Evolutionary conservation across 2,888 invertebrate genomes (phyloP), one percentile per base, ranked within the genome.

Genomic region (Boloria selene): DNA sequence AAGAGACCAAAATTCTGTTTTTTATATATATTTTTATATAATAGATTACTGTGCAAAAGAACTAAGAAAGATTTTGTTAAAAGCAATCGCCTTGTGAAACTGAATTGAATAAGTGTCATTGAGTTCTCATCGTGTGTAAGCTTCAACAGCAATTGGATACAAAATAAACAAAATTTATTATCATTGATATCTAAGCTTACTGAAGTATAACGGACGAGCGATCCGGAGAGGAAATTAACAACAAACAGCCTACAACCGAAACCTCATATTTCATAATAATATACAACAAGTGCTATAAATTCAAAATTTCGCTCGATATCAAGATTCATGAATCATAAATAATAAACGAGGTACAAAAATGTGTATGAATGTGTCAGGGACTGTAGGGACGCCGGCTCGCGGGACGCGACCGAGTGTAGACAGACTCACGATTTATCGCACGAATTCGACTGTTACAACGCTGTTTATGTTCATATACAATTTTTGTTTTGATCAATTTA

Each of bases 311-410:
- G 56, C 60, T 55, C 63, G 66, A 63, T 66, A 66, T 66, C 63
- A 53, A 64, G 69, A 66, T 69, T 69, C 69, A 69, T 66, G 69
- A 63, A 52, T 61, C 69, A 66, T 69, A 69, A 66, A 69, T 66
- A 69, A 66, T 64, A 66, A 69, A 66, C 63, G 66, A 60, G 66
- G 52, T 64, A 69, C 63, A 69, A 69, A 69, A 69, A 66, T 52
- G 49, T 49, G 31, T 56, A 56, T n/a, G 56, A 56, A 59, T 59
- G 49, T 59, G 59, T 59, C 59, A 59, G 59, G 47, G 17, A 5
- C 49, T 59, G 59, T 38, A 59, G 59, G 5, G 16, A 6, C 31
- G 16, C 10, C 31, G 4, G 38, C 26, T 13, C 17, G 17, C 47
- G 17, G 58, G 47, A 13, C 59, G 13, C 47, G 6, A 14, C 45